Base-by-base conservation (phyloP, 2,113 vertebrate genomes). In the Isichthys henryi region DNA sequence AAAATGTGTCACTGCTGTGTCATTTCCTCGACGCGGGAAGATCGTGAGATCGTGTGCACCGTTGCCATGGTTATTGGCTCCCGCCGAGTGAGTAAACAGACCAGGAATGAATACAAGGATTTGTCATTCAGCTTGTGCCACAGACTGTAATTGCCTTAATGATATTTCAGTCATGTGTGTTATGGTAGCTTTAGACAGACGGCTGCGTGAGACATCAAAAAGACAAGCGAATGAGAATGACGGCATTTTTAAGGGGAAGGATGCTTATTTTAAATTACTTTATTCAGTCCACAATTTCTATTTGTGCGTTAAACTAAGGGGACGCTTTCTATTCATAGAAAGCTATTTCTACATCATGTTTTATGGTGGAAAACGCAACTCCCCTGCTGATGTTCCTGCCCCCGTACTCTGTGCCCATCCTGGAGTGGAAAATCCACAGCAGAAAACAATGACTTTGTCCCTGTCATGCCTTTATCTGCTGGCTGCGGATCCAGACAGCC, bases 121-220 rank as follows among this genome's bases (percentile, higher is more conserved):
- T 52, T 86, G n/a, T 52, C 84, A 53, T 87, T 53, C 50, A 48
- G 85, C 50, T 53, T 87, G 85, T 39, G 31, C n/a, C 27, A 50
- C 49, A 87, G 85, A 56, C 45, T 35, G 31, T 53, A 87, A 87
- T 87, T 53, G 85, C 45, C 82, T 84, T 53, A 53, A 53, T 53
- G n/a, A 53, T 53, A 86, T 86, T 84, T 49, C 49, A 86, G 45
- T 48, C 45, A n/a, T 84, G 45, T 39, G 45, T 84, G 82, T 84
- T 84, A 84, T 84, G 39, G 82, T 23, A 21, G 43, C 45, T 46
- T 46, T 84, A 84, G 43, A 46, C 39, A 48, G 43, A 48, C 45
- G 8, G 45, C 23, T n/a, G 82, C 2, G 82, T 84, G 23, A 86
- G n/a, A 53, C 48, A 17, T 87, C 48, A 53, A 53, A 17, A 52